A percentile compares a stretch with the other conserved stretches of the same genome.
Conservation (phyloP, 2,888 invertebrate species). For the Apodemia duryi region DNA sequence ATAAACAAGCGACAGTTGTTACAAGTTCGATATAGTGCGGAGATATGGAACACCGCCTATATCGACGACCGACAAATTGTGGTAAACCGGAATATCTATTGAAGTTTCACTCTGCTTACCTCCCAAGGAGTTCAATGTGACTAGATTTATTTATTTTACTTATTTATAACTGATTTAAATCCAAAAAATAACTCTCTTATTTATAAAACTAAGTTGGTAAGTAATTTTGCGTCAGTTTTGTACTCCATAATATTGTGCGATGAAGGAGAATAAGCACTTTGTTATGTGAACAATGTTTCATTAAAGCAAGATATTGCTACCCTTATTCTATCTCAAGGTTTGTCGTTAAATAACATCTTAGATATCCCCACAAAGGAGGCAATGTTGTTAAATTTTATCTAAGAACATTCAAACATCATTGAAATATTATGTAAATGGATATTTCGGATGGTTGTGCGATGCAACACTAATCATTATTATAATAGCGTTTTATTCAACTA, state of each 20-base stretch:
- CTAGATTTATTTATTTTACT: too few species aligned
- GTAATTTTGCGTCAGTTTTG: neutral
- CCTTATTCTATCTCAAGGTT: constrained; percentile 69
- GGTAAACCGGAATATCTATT: too few species aligned
- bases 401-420: constrained; percentile 62
- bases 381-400: constrained; percentile 73
- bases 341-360: constrained; percentile 72
- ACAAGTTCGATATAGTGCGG: too few species aligned
- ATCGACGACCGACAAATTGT: too few species aligned
- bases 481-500: neutral
- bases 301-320: constrained; percentile 76
- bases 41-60: too few species aligned
- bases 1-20: too few species aligned
- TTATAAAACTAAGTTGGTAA: neutral
- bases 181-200: too few species aligned
- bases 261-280: constrained; percentile 53
- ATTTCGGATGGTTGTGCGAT: neutral
- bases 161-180: too few species aligned
- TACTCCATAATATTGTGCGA: constrained; percentile 5
- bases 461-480: neutral
- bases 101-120: too few species aligned
- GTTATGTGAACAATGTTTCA: constrained; percentile 71
- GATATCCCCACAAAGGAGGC: constrained; percentile 62
- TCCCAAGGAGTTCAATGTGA: too few species aligned
- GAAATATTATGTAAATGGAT: constrained; percentile 60